Evolutionary conservation across 2,113 vertebrate species (phyloP), one percentile per base, ranked within the genome.

Genomic region (Stigmatopora argus): DNA sequence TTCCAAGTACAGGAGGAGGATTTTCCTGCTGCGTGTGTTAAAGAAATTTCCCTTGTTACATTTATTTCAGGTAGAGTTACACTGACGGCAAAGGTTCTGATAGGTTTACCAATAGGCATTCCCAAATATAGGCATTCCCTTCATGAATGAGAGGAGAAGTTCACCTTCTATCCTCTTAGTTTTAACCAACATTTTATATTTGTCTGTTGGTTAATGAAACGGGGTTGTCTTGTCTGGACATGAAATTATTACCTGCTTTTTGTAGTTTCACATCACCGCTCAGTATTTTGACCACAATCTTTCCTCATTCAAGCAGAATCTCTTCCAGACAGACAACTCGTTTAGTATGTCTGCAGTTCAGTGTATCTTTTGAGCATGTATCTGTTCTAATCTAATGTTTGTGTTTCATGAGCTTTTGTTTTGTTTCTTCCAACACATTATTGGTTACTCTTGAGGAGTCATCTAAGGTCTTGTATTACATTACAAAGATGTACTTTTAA

Each of bases 261-360:
- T 65, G 51, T 31, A 21, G n/a, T 62, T 46, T 74, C 51, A 70
- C 55, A 56, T 57, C 41, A 9, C 61, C 10, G 64, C 62, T 61
- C 62, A 62, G 74, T 78, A 70, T 84, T 74, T 78, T 52, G 70
- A 48, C 72, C 62, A 74, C 70, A 72, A 81, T 62, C 77, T 77
- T 81, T 77, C 66, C 56, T 66, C 68, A n/a, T 63, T 81, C 62
- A 65, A 56, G 67, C 82, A 79, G 80, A 85, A 88, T 86, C 80
- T 86, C 46, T 60, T 73, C 76, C 85, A 86, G 85, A 89, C 88
- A 78, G 78, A 66, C 71, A 73, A 78, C 75, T 31, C 26, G 3
- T 31, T 31, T 31, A 80, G 81, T 77, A 76, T 66, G 71, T 78
- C 78, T 81, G 71, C 81, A 80, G 64, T 68, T 66, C 68, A 67